Base-by-base conservation (phyloP, 2,113 vertebrate species). In the Petrocephalus zakoni region DNA sequence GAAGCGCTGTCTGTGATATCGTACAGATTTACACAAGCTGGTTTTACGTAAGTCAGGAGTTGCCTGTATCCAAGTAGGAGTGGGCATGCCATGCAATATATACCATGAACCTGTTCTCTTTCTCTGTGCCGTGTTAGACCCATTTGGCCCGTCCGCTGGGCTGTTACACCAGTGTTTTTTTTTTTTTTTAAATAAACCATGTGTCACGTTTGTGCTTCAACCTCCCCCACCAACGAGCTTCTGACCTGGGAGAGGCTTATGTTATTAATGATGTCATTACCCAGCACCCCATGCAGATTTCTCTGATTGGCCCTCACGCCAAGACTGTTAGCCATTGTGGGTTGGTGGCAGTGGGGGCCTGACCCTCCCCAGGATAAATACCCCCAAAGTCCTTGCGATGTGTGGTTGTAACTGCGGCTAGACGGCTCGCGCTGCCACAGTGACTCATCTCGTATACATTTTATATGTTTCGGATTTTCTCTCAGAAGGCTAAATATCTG, bases 181-280 rank as follows among this genome's bases (percentile, higher is more conserved):
- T n/a, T n/a, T n/a, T n/a, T 52, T 4, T n/a, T 53, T 68, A 1
- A n/a, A 49, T 78, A 17, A 29, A 2, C 13, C 68, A 25, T 81
- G 87, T 49, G 61, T 46, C 53, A 42, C n/a, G 21, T 68, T 47
- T 72, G 9, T 21, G 17, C 13, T 19, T 89, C 4, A 90, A 93
- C 93, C 93, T 93, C 92, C 29, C 92, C 91, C 83, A 25, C 93
- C 94, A 94, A 95, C 92, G 92, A 95, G 94, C 94, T 94, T 94
- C 93, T 94, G 94, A 95, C 94, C 92, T 95, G 93, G 94, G 93
- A 94, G 94, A 95, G 93, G 94, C 94, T 94, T 93, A 90, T 91
- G 94, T 95, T 95, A 95, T 95, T 95, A 95, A 95, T 95, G 94
- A 94, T 94, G 95, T 93, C 94, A 95, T 95, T 95, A 95, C 94